phyloP scores from a whole-genome alignment of 2,797 vertebrate genomes.

The Dipus sagitta region DNA sequence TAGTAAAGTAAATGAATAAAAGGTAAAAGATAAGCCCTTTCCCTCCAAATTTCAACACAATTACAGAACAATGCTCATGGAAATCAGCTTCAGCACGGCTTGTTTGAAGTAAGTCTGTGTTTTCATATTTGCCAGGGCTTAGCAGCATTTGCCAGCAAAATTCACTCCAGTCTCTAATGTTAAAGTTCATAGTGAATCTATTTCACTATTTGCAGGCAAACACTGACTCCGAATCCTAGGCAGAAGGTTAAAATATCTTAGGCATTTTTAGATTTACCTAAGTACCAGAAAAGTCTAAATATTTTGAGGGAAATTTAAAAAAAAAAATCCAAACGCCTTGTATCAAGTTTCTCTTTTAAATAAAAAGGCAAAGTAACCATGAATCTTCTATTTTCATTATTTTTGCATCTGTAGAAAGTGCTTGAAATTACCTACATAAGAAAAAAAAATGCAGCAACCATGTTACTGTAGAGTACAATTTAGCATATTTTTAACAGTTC shows the following conservation, averaged over 20 bases:
- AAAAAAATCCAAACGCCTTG: neutral
- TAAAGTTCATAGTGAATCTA: slow-evolving; percentile 53
- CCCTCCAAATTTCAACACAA: neutral
- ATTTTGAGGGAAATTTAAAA: neutral
- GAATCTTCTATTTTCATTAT: slow-evolving; percentile 32
- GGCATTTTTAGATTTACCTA: neutral
- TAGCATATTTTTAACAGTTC: neutral
- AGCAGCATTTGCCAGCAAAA: slow-evolving; percentile 27
- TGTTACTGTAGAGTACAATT: neutral
- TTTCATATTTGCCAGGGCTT: neutral
- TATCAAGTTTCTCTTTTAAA: neutral
- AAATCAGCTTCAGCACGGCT: neutral
- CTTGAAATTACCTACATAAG: neutral
- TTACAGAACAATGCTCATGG: neutral
- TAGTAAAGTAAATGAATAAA: neutral
- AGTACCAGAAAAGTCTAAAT: slow-evolving; percentile 17
- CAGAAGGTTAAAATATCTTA: neutral
- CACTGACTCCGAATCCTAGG: neutral
- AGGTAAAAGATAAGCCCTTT: slow-evolving; percentile 2
- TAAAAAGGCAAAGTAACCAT: slow-evolving; percentile 14
- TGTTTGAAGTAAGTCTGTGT: neutral
- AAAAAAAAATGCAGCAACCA: neutral
- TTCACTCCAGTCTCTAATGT: neutral
- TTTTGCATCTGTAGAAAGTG: neutral
- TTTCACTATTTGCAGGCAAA: slow-evolving; percentile 27